phyloP scores from a whole-genome alignment of 2,113 vertebrate genomes.

The Herpetotheres cachinnans region DNA sequence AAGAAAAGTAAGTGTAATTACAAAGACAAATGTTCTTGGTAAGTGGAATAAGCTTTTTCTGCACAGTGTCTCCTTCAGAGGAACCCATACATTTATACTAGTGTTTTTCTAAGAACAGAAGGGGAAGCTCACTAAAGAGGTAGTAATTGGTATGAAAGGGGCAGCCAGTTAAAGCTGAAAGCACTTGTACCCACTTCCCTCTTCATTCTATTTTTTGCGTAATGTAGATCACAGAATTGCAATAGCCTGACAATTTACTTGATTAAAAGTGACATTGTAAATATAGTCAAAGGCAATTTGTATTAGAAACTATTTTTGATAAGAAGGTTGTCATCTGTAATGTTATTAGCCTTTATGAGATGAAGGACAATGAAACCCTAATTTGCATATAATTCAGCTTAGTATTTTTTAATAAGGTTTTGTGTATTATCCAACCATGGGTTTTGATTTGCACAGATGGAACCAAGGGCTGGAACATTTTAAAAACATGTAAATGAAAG shows the following conservation, averaged over 20 bases:
- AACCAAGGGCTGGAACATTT: neutral
- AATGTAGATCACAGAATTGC: neutral
- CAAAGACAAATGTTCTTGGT: conserved; percentile 9
- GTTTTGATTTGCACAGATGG: conserved; percentile 12
- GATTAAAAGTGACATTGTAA: conserved; percentile 66
- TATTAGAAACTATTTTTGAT: conserved; percentile 45
- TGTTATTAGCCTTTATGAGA: conserved; percentile 20
- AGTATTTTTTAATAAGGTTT: conserved; percentile 46
- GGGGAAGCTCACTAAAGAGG: neutral
- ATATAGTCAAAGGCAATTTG: conserved; percentile 60
- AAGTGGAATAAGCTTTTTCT: conserved; percentile 25
- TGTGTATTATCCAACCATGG: neutral
- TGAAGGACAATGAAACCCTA: conserved; percentile 36
- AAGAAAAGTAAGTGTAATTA: conserved; percentile 22
- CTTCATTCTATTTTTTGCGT: neutral
- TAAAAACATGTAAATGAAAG: neutral
- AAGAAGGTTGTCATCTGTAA: conserved; percentile 44
- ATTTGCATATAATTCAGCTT: conserved; percentile 51
- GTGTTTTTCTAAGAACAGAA: neutral
- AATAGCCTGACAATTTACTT: conserved; percentile 40
- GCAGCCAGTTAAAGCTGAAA: conserved; percentile 19
- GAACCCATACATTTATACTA: neutral
- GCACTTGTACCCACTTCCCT: neutral
- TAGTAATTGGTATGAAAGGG: conserved; percentile 34
- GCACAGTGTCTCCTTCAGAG: neutral